Evolutionary conservation across 2,888 invertebrate genomes (phyloP).

Genomic region (Aphodius sticticus): DNA sequence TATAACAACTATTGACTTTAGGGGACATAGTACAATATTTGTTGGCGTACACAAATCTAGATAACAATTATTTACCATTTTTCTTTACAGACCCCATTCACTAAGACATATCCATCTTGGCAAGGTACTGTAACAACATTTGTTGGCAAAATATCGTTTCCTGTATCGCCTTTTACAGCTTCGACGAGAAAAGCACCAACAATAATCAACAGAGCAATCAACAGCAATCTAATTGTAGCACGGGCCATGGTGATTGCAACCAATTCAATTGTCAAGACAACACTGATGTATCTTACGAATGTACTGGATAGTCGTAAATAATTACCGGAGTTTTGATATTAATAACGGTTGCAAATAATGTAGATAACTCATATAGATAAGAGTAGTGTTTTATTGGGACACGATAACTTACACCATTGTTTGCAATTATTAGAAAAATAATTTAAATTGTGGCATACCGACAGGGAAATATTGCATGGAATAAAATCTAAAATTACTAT

Average conservation of each 20-base stretch:
- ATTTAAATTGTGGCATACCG: too few species aligned
- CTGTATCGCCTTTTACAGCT: background rate
- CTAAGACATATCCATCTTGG: conserved; percentile 31
- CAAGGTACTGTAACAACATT: conserved; percentile 31
- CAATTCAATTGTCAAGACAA: background rate
- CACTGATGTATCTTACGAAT: background rate
- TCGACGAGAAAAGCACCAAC: background rate
- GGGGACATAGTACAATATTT: too few species aligned
- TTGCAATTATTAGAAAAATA: too few species aligned
- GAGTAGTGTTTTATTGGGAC: too few species aligned
- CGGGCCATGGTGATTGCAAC: background rate
- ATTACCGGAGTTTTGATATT: background rate
- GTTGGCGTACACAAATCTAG: background rate
- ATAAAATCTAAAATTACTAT: background rate
- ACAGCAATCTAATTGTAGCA: background rate
- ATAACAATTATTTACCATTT: conserved; percentile 12
- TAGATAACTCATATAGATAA: background rate
- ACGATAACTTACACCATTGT: too few species aligned
- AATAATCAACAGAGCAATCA: background rate
- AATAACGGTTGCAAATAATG: background rate
- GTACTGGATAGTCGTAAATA: background rate
- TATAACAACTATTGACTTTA: too few species aligned
- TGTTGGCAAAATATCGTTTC: background rate
- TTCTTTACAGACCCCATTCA: conserved; percentile 31
- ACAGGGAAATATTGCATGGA: too few species aligned